Base-by-base conservation (phyloP, 1,140 invertebrate species). In the Stegodyphus mimosarum region DNA sequence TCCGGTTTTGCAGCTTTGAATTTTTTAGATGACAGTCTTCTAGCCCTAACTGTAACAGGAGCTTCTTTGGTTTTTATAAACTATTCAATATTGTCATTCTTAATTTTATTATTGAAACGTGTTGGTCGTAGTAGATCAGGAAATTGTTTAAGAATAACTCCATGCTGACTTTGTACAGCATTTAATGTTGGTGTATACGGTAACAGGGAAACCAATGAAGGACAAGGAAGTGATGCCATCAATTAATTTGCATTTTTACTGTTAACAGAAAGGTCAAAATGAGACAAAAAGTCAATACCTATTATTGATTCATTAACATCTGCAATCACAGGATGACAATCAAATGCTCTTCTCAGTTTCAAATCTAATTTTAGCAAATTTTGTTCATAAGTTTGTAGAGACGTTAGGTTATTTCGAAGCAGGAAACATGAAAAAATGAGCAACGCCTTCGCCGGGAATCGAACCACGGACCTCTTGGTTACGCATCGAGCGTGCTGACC, bases 291-390 rank as follows among this genome's bases (percentile, higher is more conserved):
- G 73, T 87, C 74, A 48, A 72, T 72, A 73, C 87, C 33, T 71
- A 87, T 87, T 63, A 87, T 87, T 49, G 85, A 48, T 55, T 87
- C 51, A 66, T 70, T 52, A 50, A 87, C 72, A 73, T 86, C 85
- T n/a, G 83, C 84, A 15, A 87, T 76, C 18, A 87, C 50, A 71
- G 87, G 87, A 10, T n/a, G 67, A 51, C 73, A 87, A 63, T 67
- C 60, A 55, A 87, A 78, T 5, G 67, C 49, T 72, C 71, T 64
- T 64, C 74, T 64, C 17, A 87, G 51, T 55, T 49, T 7, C 9
- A 87, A 69, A 73, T 87, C 74, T 15, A 87, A 70, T 71, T 64
- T 71, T 64, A 86, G 66, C 3, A 71, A 17, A 5, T 75, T 52
- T 49, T 63, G 63, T n/a, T 55, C 78, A 71, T 83, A 87, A 52